Evolutionary conservation across 2,113 vertebrate genomes (phyloP), one percentile per base, ranked within the genome.

Genomic region (Cygnus buccinator): DNA sequence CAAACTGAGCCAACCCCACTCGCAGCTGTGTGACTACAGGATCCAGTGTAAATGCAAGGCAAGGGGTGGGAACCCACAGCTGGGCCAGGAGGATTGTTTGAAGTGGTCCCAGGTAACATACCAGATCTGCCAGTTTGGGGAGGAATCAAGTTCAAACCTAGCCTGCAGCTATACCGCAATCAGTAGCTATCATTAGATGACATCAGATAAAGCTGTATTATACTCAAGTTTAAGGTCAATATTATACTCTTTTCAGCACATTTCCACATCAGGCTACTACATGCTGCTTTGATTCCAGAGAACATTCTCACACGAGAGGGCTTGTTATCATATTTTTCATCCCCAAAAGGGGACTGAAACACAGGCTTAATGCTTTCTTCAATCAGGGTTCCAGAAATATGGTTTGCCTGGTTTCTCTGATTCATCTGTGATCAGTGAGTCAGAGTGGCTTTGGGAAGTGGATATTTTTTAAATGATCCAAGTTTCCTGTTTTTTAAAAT

Each of bases 261-360:
- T 92, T 94, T 94, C 25, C 57, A 61, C 55, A 71, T 94, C 70
- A 95, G 62, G 79, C 84, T 92, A 52, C 72, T 90, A 78, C 70
- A 78, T 0, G 35, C 67, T 86, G 13, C 85, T 92, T 90, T 5
- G 7, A 31, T 71, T 93, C 58, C 90, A 83, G 52, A 84, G 52
- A 80, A 55, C 15, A 6, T 91, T 90, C 63, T 90, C 29, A 73
- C 31, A 10, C 39, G 54, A 78, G 39, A 58, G n/a, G 63, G 55
- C 63, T 90, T 95, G 55, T 92, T 95, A 80, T 50, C 41, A 10
- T 62, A 62, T 62, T 91, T 55, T 88, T 57, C 59, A 72, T 75
- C 57, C 63, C 29, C 3, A 72, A 83, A 76, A 20, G 4, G 6
- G 8, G 23, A 70, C 73, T 84, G 70, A 89, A 87, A 59, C 35